phyloP scores from a whole-genome alignment of 1,140 invertebrate genomes.

The Diuraphis noxia region DNA sequence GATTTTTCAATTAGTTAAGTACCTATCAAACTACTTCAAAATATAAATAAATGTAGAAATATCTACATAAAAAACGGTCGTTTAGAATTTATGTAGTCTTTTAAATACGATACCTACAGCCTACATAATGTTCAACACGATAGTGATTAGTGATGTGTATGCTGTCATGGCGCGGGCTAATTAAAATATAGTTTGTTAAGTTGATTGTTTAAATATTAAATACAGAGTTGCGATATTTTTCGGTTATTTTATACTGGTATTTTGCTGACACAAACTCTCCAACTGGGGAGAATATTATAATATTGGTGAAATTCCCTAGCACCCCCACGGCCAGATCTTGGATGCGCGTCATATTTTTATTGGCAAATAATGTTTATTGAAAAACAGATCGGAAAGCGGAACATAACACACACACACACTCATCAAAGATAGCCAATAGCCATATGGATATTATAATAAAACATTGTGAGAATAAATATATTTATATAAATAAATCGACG shows the following conservation, averaged over 20 bases:
- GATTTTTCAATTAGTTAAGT: neutral
- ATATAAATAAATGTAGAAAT: neutral
- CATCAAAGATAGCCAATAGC: neutral
- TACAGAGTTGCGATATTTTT: neutral
- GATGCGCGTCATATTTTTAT: neutral
- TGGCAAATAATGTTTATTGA: neutral
- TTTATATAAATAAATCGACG: neutral
- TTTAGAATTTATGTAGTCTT: neutral
- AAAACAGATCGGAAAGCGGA: neutral
- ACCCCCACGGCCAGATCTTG: no score
- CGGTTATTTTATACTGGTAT: neutral
- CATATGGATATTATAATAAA: neutral
- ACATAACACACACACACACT: neutral
- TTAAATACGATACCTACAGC: neutral
- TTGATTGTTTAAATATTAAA: constrained; percentile 2
- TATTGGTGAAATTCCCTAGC: no score
- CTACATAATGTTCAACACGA: neutral
- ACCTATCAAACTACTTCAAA: neutral
- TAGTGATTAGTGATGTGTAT: neutral
- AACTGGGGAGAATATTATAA: neutral
- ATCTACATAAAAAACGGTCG: neutral
- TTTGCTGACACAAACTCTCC: no score
- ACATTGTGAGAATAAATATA: neutral
- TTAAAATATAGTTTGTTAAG: constrained; percentile 8
- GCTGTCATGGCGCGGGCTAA: neutral